Conservation (phyloP, 2,888 invertebrate genomes). For the Caenorhabditis afra region DNA sequence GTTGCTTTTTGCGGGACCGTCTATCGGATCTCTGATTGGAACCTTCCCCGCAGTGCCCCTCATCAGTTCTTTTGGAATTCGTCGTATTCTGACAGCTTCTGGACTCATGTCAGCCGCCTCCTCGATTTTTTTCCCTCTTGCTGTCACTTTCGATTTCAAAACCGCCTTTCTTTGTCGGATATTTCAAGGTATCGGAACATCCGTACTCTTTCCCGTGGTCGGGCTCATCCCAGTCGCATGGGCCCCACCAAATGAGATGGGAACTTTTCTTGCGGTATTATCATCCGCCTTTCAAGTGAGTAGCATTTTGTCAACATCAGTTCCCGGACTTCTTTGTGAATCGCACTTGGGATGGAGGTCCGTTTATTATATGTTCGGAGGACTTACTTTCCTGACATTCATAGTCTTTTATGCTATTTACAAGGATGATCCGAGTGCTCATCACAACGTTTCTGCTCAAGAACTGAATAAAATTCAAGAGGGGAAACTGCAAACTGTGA, state of each 20-base stretch:
- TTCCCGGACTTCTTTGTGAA: slow-evolving; percentile 60
- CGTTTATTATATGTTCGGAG: slow-evolving; percentile 57
- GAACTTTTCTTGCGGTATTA: slow-evolving; percentile 51
- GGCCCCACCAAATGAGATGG: slow-evolving; percentile 41
- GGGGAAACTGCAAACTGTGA: slow-evolving; percentile 5
- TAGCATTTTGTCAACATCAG: slow-evolving; percentile 59
- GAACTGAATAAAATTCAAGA: slow-evolving; percentile 14
- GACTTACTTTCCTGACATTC: slow-evolving; percentile 30
- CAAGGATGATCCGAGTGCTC: slow-evolving; percentile 43
- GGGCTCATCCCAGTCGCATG: slow-evolving; percentile 57
- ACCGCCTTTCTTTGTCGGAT: slow-evolving; percentile 41
- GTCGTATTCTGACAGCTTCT: slow-evolving; percentile 23
- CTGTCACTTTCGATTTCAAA: slow-evolving; percentile 40
- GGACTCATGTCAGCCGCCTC: slow-evolving; percentile 45
- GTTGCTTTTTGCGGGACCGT: slow-evolving; percentile 45
- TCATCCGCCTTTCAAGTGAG: slow-evolving; percentile 49
- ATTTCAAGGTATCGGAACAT: slow-evolving; percentile 50
- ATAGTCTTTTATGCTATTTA: slow-evolving; percentile 48
- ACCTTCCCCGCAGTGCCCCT: slow-evolving; percentile 40
- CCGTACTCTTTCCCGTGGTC: slow-evolving; percentile 42
- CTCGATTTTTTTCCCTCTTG: slow-evolving; percentile 49
- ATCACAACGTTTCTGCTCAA: slow-evolving; percentile 20
- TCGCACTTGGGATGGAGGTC: slow-evolving; percentile 57
- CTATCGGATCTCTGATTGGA: slow-evolving; percentile 50
- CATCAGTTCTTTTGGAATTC: slow-evolving; percentile 36